Evolutionary conservation across 2,113 vertebrate species (phyloP).

Genomic region (Semnopithecus entellus): DNA sequence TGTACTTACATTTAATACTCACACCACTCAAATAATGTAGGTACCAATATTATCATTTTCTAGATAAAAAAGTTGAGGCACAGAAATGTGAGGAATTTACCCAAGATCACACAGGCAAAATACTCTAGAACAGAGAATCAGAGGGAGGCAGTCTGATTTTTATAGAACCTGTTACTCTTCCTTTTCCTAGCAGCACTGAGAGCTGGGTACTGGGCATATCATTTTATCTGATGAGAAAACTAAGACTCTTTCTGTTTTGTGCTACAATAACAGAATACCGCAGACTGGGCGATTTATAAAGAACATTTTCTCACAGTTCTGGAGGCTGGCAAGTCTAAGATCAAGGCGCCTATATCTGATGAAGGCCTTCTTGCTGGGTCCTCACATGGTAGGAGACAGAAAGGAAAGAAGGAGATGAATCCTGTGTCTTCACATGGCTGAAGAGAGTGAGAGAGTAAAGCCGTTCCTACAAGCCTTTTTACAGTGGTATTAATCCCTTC

Average conservation of each 20-base stretch:
- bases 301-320: neutral
- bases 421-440: too few species aligned
- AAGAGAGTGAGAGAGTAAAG: neutral
- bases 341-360: neutral
- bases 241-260: neutral
- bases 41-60: neutral
- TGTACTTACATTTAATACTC: neutral
- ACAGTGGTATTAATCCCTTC: neutral
- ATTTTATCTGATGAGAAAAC: neutral
- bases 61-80: neutral
- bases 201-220: neutral
- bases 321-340: neutral
- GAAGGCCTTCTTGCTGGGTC: too few species aligned
- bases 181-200: neutral
- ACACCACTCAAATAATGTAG: neutral
- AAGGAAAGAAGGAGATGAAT: rapidly evolving
- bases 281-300: neutral
- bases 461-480: rapidly evolving
- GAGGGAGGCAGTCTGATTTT: neutral
- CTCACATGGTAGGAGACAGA: neutral
- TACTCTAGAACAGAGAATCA: neutral
- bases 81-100: neutral
- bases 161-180: neutral
- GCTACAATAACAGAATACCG: neutral
- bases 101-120: neutral